phyloP scores from a whole-genome alignment of 2,797 vertebrate species.

The Aulostomus chinensis region DNA sequence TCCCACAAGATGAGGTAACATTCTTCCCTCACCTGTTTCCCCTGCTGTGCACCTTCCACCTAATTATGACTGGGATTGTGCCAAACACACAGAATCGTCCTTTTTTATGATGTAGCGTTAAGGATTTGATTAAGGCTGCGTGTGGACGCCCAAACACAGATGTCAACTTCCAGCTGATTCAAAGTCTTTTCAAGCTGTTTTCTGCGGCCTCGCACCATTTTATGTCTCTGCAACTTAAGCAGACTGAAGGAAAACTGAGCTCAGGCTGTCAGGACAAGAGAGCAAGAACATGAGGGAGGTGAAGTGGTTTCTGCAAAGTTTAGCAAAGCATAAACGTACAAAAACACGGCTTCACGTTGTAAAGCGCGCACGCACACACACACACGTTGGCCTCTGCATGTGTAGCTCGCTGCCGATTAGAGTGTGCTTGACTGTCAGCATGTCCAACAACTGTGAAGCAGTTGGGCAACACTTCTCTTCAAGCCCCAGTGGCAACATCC shows the following conservation, averaged over 20 bases:
- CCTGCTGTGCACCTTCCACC: constrained; percentile 23
- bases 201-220: no score
- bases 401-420: not conserved
- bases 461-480: constrained; percentile 35
- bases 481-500: constrained; percentile 32
- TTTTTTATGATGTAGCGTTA: constrained; percentile 1
- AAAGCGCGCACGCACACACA: not conserved
- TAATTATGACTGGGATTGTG: not conserved
- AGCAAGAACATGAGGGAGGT: no score
- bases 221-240: no score
- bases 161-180: no score
- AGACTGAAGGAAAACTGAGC: no score
- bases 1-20: no score
- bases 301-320: not conserved
- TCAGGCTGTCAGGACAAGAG: no score
- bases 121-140: no score
- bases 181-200: no score
- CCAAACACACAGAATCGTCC: constrained; percentile 1
- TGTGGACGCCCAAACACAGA: no score
- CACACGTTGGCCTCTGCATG: not conserved
- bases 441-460: constrained; percentile 37
- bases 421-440: constrained; percentile 6
- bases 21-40: constrained; percentile 6
- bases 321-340: constrained; percentile 2
- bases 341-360: not conserved